Evolutionary conservation across 1,140 invertebrate genomes (phyloP).

Genomic region (Lasioglossum albipes): DNA sequence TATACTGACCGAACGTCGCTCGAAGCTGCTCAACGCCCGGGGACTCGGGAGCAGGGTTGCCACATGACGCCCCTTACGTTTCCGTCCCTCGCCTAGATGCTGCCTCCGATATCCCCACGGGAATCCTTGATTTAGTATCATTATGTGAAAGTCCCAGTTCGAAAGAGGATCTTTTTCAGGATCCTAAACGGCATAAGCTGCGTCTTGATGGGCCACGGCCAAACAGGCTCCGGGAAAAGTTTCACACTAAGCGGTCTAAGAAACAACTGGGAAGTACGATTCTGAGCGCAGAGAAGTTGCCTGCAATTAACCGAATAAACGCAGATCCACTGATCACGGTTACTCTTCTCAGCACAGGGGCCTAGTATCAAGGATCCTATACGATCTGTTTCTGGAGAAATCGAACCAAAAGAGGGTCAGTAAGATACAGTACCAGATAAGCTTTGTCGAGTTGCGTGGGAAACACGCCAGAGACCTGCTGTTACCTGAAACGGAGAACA

Average conservation of each 20-base stretch:
- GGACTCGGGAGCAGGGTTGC: too few species aligned
- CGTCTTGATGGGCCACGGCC: slow-evolving; percentile 51
- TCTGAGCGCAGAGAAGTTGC: neutral
- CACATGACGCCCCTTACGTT: too few species aligned
- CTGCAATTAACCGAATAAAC: neutral
- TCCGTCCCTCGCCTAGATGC: too few species aligned
- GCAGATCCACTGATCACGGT: slow-evolving; percentile 4
- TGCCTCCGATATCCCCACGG: too few species aligned
- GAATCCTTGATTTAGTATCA: too few species aligned
- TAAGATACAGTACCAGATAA: slow-evolving; percentile 52
- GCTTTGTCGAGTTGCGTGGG: slow-evolving; percentile 53
- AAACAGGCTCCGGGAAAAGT: slow-evolving; percentile 61
- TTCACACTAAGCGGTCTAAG: slow-evolving; percentile 51
- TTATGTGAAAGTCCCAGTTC: too few species aligned
- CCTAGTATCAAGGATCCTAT: slow-evolving; percentile 45
- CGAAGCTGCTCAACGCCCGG: too few species aligned
- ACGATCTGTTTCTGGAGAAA: slow-evolving; percentile 53
- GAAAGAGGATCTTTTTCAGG: slow-evolving; percentile 38
- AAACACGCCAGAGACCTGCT: slow-evolving; percentile 53
- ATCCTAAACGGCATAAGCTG: slow-evolving; percentile 56
- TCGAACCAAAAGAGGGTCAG: slow-evolving; percentile 24
- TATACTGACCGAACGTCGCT: too few species aligned
- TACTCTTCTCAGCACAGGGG: slow-evolving; percentile 57
- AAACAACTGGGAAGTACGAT: slow-evolving; percentile 57
- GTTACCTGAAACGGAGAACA: slow-evolving; percentile 6